A percentile compares a stretch with the other conserved stretches of the same genome.
These are phyloP conservation scores for Heloderma charlesbogerti DNA, from an alignment of 2,113 vertebrate genomes.

Conservation along the genomic window DNA sequence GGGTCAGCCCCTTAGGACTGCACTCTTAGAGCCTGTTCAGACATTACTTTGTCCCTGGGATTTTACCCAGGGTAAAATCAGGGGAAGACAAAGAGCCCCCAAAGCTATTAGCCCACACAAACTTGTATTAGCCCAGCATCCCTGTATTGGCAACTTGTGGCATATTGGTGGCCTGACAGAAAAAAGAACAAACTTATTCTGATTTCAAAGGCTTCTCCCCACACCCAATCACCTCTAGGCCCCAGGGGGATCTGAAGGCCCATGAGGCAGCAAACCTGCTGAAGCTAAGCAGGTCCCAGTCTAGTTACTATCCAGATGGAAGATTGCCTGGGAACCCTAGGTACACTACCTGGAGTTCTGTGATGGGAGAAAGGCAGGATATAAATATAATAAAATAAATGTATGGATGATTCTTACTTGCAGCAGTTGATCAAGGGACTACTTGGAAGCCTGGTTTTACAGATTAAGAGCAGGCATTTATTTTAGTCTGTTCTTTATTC, in stretches of 20 bases:
- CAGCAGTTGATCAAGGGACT: not conserved
- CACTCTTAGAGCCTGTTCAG: not conserved
- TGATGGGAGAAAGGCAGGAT: not conserved
- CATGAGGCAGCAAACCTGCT: not conserved
- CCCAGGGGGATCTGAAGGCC: not conserved
- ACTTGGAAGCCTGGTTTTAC: not conserved
- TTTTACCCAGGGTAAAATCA: not conserved
- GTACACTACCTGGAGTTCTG: not conserved
- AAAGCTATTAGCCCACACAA: not conserved
- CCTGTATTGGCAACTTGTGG: not conserved
- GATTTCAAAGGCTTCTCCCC: not conserved
- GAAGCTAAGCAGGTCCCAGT: not conserved
- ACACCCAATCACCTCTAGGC: not conserved
- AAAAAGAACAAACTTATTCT: not conserved
- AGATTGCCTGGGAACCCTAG: no score
- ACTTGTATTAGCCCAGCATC: no score
- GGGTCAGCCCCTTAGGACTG: no score
- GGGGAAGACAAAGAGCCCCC: not conserved
- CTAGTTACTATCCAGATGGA: not conserved
- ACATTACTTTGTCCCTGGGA: not conserved
- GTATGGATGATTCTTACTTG: not conserved
- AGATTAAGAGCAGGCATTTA: no score
- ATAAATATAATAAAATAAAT: not conserved
- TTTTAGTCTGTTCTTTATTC: no score
- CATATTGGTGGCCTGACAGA: not conserved